Evolutionary conservation across 1,140 invertebrate species (phyloP), one percentile per base, ranked within the genome.

Genomic region (Archivesica marissinica): DNA sequence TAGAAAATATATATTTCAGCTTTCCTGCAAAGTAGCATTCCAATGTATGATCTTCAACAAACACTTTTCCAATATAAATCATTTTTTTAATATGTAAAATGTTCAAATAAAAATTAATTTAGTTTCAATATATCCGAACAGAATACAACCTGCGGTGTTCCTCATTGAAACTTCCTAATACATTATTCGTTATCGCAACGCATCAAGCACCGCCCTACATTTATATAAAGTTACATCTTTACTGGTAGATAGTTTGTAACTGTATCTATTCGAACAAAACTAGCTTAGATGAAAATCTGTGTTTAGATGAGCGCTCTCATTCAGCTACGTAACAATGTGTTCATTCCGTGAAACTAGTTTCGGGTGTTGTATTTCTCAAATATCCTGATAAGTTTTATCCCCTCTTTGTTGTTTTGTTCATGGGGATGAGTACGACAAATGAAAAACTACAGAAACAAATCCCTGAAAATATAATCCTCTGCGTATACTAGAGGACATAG

Each of bases 381-480:
- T 41, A 23, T 28, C 23, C 68, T 47, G 68, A 72, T 72, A 72
- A 30, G 68, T 47, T 72, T 72, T 72, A 28, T 72, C 39, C 25
- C 47, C 39, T 41, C 47, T 47, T 72, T 72, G 38, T 41, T 47
- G 7, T n/a, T 0, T 50, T 13, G 25, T 72, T 72, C 68, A 72
- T 50, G 68, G 68, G 44, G 68, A 72, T 72, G 68, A 41, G 68
- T 64, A 64, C 1, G 59, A 2, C n/a, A 64, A 64, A 64, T 35
- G 20, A 33, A 35, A 35, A 59, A 17, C 1, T 35, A 35, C 59
- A 35, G 30, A 64, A 35, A 64, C 59, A 35, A 64, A 64, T 35
- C 30, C 38, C 20, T 64, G 2, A 64, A 33, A 64, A 35, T 35
- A 64, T 64, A 64, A 64, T 33, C 59, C n/a, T n/a, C n/a, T n/a